Base-by-base conservation (phyloP, 2,888 invertebrate genomes). In the Blastobasis lacticolella region DNA sequence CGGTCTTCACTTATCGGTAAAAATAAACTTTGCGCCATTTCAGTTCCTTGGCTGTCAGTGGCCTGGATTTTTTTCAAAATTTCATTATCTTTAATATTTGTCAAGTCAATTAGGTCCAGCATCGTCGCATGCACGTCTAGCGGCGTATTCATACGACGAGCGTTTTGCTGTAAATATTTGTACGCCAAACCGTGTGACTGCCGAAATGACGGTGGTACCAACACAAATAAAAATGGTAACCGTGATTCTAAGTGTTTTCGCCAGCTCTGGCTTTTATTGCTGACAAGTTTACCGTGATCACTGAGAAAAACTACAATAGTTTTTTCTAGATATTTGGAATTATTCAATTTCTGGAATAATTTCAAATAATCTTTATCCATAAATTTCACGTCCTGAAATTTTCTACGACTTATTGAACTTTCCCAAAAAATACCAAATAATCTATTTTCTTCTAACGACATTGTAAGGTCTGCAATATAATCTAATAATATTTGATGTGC, bases 261-360 rank as follows among this genome's bases (percentile, higher is more conserved):
- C 71, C 92, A 94, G 0, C 95, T 95, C 53, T 89, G 82, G 5
- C 95, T 88, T 57, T 95, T 94, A 4, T 82, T 83, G 1, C 95
- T 96, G 91, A 93, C 95, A 54, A 96, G 85, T 51, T 95, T 90
- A 0, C 97, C 97, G 66, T 96, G 96, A 69, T 96, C 96, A 70
- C 95, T 95, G 87, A 95, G 89, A 5, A 94, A 72, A 10, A 95
- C 74, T n/a, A 92, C 55, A 7, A 91, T 88, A 0, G 94, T 93
- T 10, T 90, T 83, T 46, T 93, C 88, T 23, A 94, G 73, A 38
- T 89, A 71, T 0, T 87, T 84, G 0, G 77, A 66, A 0, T 69
- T 53, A 36, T 88, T 67, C 53, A 92, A 60, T 49, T 81, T 66
- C 49, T 74, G 67, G 43, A 95, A 73, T 59, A 93, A 87, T 4